A percentile compares a stretch with the other conserved stretches of the same genome.
phyloP scores from a whole-genome alignment of 2,888 invertebrate species.

The Temnothorax unifasciatus region DNA sequence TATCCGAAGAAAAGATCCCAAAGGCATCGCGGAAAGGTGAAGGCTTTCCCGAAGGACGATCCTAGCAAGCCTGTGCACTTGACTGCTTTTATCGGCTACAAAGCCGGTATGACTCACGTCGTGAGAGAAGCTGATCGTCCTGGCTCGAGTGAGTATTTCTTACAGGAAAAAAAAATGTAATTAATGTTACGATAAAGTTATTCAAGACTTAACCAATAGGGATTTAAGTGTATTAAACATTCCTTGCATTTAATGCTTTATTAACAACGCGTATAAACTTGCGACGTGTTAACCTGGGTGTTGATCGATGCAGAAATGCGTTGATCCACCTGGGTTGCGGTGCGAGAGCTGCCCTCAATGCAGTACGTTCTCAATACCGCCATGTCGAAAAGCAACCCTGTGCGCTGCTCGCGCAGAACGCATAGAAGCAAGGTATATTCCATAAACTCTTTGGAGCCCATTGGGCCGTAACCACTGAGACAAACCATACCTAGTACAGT shows the following conservation, averaged over 20 bases:
- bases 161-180: background rate
- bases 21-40: constrained; percentile 99
- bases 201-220: background rate
- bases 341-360: constrained; percentile 84
- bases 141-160: constrained; percentile 95
- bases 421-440: constrained; percentile 91
- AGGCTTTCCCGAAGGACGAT: constrained; percentile 99
- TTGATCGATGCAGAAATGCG: constrained; percentile 77
- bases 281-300: constrained; percentile 76
- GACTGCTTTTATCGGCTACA: constrained; percentile 99
- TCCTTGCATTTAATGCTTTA: constrained; percentile 18
- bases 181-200: background rate
- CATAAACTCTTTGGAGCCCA: constrained; percentile 91
- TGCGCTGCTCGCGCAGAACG: constrained; percentile 87
- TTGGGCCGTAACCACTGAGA: constrained; percentile 90
- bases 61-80: constrained; percentile 98
- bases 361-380: constrained; percentile 88
- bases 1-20: constrained; percentile 99
- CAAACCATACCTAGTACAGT: constrained; percentile 91
- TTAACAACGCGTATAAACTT: background rate
- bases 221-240: background rate
- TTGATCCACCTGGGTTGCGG: constrained; percentile 80
- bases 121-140: constrained; percentile 99
- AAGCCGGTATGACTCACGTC: constrained; percentile 99
- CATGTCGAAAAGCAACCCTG: constrained; percentile 89